Evolutionary conservation across 2,797 vertebrate species (phyloP), one percentile per base, ranked within the genome.

Genomic region (Notolabrus celidotus): DNA sequence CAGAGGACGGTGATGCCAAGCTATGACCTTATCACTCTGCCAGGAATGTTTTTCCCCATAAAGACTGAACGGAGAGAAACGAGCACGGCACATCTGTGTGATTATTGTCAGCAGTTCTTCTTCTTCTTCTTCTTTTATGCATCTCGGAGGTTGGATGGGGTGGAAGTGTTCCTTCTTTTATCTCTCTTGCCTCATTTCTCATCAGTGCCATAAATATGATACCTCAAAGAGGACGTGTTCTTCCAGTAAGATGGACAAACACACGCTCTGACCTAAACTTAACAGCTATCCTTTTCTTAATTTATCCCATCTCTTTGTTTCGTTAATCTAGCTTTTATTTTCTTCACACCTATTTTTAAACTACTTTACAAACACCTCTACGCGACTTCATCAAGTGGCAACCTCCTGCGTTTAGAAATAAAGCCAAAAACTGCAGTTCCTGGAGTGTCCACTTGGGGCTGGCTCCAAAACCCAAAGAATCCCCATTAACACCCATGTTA

Each of bases 1-100:
- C 71, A 76, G 68, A 74, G 27, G 42, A 71, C 9, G 3, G 22
- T 57, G 55, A 78, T 74, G 80, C 78, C 85, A 88, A 84, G 80
- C 80, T 83, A 68, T 82, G 86, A 83, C 80, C 84, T 82, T 74
- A 88, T 82, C 63, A 34, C 73, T 74, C 74, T 84, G 70, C 64
- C 74, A 80, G 78, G 77, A 82, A 74, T 77, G 64, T 64, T 82
- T 80, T 79, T 43, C 31, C 76, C 45, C 52, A 83, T 78, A 79
- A 87, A 85, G 74, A 43, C 66, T 83, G 70, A 81, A 70, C 25
- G 53, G 53, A 73, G 67, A 80, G 81, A n/a, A n/a, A 84, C 70
- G 57, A 77, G 67, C 58, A 33, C 9, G 4, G 70, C 36, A 80
- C 82, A 75, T 79, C 77, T 78, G 74, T 11, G 34, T 25, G 46